phyloP scores from a whole-genome alignment of 2,113 vertebrate genomes.

The Percina caprodes region DNA sequence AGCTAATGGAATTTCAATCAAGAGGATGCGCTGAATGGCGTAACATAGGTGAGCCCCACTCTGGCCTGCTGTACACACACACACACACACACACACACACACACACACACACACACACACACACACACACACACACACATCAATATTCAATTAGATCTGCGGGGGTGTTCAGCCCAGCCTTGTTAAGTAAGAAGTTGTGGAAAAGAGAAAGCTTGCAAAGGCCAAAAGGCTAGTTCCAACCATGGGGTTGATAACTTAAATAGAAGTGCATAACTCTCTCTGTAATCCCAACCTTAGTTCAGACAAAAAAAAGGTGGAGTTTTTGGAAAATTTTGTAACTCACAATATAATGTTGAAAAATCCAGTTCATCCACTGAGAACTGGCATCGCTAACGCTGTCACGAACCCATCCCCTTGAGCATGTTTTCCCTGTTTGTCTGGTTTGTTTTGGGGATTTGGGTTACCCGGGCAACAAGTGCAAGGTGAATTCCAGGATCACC shows the following conservation, averaged over 20 bases:
- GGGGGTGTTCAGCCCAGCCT: constrained; percentile 70
- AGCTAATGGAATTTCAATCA: constrained; percentile 87
- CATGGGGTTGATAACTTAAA: constrained; percentile 56
- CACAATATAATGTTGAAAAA: constrained; percentile 35
- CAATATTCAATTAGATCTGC: constrained; percentile 83
- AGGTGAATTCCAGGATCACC: too few relatives aligned
- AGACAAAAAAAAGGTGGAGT: constrained; percentile 11
- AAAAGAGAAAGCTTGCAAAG: constrained; percentile 63
- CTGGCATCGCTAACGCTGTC: neutral
- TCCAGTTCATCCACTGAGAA: constrained; percentile 23
- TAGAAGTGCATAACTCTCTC: constrained; percentile 53
- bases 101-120: constrained; percentile 48
- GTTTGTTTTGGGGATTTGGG: too few relatives aligned
- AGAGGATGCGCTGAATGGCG: constrained; percentile 79
- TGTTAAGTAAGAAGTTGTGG: constrained; percentile 77
- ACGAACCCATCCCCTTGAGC: too few relatives aligned
- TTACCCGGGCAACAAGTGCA: too few relatives aligned
- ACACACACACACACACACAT: constrained; percentile 77
- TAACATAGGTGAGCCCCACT: constrained; percentile 70
- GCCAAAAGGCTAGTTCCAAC: constrained; percentile 65
- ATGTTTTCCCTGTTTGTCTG: too few relatives aligned
- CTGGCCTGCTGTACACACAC: constrained; percentile 20
- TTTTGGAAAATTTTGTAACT: constrained; percentile 16
- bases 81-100: too few relatives aligned
- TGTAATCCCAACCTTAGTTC: constrained; percentile 62